Conservation (phyloP, 2,113 vertebrate genomes). For the Tympanuchus pallidicinctus region DNA sequence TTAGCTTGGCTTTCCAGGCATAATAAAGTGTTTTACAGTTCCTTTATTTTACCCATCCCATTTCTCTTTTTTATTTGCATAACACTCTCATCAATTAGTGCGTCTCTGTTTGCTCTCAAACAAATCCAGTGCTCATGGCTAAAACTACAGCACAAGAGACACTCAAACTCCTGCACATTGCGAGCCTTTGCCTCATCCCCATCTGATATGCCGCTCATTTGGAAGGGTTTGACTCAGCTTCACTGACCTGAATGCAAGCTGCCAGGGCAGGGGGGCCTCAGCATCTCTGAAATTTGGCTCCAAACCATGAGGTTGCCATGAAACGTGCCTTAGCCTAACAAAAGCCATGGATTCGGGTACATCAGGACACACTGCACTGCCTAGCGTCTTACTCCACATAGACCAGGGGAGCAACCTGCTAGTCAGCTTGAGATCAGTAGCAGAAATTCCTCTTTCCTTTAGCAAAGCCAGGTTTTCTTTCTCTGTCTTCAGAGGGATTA, state of each 20-base stretch:
- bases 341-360: not conserved
- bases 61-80: conserved; percentile 60
- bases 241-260: conserved; percentile 35
- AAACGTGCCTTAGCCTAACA: conserved; percentile 43
- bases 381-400: fast-evolving
- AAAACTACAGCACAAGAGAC: not conserved
- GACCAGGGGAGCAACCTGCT: not conserved
- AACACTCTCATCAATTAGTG: conserved; percentile 55
- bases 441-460: conserved; percentile 52
- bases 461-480: conserved; percentile 42
- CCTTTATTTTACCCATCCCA: conserved; percentile 58
- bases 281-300: conserved; percentile 47
- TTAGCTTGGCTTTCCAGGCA: conserved; percentile 74
- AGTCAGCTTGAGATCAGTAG: conserved; percentile 35
- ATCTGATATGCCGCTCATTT: not conserved
- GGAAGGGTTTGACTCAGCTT: not conserved
- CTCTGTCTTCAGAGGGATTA: conserved; percentile 53
- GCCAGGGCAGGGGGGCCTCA: not conserved
- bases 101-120: conserved; percentile 67
- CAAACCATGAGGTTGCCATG: conserved; percentile 30
- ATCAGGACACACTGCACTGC: not conserved
- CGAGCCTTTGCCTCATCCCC: not conserved
- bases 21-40: conserved; percentile 63
- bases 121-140: conserved; percentile 35
- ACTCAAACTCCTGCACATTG: not conserved